Conservation (phyloP, 2,113 vertebrate species). For the Siniperca chuatsi region DNA sequence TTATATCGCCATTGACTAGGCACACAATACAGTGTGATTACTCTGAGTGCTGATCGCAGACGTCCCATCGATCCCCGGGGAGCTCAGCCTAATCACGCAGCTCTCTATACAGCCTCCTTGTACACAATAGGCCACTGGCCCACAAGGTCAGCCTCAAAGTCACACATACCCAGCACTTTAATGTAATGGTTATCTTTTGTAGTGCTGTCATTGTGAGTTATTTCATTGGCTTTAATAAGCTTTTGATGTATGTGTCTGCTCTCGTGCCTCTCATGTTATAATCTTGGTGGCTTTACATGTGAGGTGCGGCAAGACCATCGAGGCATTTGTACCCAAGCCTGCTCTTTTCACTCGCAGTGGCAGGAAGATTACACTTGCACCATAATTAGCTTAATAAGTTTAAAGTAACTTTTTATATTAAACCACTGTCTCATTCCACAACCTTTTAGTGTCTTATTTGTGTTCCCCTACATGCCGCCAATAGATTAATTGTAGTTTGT, state of each 20-base stretch:
- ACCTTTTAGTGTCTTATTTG: conserved; percentile 27
- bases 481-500: conserved; percentile 5
- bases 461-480: not conserved
- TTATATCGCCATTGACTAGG: conserved; percentile 57
- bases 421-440: conserved; percentile 1
- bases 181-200: conserved; percentile 79
- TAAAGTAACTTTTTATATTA: conserved; percentile 52
- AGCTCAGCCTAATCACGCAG: conserved; percentile 69
- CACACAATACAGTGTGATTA: conserved; percentile 74
- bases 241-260: conserved; percentile 77
- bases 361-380: conserved; percentile 32
- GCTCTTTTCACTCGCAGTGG: conserved; percentile 17
- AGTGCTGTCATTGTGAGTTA: conserved; percentile 78
- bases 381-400: conserved; percentile 56
- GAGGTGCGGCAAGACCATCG: conserved; percentile 27
- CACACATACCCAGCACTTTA: conserved; percentile 71
- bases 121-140: conserved; percentile 66
- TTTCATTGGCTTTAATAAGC: conserved; percentile 78
- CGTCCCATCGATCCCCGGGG: conserved; percentile 75
- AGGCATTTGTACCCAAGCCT: conserved; percentile 23
- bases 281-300: conserved; percentile 61
- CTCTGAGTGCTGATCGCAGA: conserved; percentile 76
- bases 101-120: conserved; percentile 40
- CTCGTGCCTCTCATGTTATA: conserved; percentile 53
- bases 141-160: conserved; percentile 81